Evolutionary conservation across 2,113 vertebrate species (phyloP).

Genomic region (Cephalopterus ornatus): DNA sequence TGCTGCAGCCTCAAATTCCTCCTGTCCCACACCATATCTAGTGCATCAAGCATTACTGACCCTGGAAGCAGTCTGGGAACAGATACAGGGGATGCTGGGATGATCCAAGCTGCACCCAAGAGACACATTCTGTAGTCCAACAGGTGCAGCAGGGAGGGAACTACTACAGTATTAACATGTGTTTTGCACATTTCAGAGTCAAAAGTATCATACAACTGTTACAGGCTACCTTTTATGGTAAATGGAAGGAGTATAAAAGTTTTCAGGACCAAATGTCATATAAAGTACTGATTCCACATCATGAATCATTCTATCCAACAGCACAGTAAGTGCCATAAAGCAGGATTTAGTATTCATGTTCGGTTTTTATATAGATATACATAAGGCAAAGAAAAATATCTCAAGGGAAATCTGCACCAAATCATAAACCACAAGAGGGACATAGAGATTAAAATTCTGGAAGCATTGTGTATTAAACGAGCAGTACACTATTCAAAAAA

Average conservation of each 20-base stretch:
- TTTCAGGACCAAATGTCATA: background rate
- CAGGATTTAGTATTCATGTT: background rate
- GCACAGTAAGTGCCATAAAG: background rate
- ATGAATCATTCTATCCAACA: background rate
- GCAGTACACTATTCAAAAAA: background rate
- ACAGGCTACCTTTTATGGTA: background rate
- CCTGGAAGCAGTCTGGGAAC: background rate
- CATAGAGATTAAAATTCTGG: slow-evolving; percentile 20
- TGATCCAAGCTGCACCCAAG: background rate
- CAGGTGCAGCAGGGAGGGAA: background rate
- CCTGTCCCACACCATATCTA: accelerated
- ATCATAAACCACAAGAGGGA: slow-evolving; percentile 39
- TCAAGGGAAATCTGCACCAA: slow-evolving; percentile 38
- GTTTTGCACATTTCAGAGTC: background rate
- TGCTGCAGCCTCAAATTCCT: background rate
- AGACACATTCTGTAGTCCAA: accelerated
- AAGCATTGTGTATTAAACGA: slow-evolving; percentile 6
- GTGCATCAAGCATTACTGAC: background rate
- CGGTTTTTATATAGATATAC: background rate
- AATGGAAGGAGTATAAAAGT: background rate
- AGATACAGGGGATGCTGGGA: background rate
- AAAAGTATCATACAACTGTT: background rate
- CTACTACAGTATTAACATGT: background rate
- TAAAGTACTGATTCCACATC: background rate
- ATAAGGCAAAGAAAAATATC: slow-evolving; percentile 5